phyloP scores from a whole-genome alignment of 2,888 invertebrate genomes.

The Serrognathus titanus region DNA sequence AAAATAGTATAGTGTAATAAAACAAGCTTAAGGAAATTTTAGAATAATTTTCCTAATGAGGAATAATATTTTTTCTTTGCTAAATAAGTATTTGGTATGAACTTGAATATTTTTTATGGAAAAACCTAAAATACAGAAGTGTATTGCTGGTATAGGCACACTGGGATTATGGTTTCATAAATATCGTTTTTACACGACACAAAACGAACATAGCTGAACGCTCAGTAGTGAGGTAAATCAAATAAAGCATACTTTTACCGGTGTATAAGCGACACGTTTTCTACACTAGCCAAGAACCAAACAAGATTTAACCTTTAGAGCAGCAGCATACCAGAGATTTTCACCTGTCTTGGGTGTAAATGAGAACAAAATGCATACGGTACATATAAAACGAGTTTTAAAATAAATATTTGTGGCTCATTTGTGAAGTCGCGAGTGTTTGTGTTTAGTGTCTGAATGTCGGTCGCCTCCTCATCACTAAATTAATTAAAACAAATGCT shows the following conservation, averaged over 20 bases:
- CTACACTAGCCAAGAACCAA: not conserved
- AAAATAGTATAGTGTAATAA: too few species aligned
- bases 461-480: too few species aligned
- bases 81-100: too few species aligned
- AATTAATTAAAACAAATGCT: too few species aligned
- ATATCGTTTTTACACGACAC: too few species aligned
- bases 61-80: too few species aligned
- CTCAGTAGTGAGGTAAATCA: not conserved
- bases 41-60: too few species aligned
- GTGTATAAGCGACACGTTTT: not conserved
- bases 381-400: slow-evolving; percentile 6
- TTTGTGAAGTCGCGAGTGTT: not conserved
- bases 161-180: too few species aligned
- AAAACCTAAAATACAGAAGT: too few species aligned
- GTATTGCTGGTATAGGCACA: too few species aligned
- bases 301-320: slow-evolving; percentile 1
- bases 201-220: not conserved
- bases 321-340: slow-evolving; percentile 1
- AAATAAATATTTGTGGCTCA: not conserved
- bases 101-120: too few species aligned
- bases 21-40: too few species aligned
- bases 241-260: not conserved
- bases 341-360: slow-evolving; percentile 2
- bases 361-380: slow-evolving; percentile 4
- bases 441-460: not conserved